phyloP scores from a whole-genome alignment of 2,888 invertebrate species.

The Platycheirus albimanus region DNA sequence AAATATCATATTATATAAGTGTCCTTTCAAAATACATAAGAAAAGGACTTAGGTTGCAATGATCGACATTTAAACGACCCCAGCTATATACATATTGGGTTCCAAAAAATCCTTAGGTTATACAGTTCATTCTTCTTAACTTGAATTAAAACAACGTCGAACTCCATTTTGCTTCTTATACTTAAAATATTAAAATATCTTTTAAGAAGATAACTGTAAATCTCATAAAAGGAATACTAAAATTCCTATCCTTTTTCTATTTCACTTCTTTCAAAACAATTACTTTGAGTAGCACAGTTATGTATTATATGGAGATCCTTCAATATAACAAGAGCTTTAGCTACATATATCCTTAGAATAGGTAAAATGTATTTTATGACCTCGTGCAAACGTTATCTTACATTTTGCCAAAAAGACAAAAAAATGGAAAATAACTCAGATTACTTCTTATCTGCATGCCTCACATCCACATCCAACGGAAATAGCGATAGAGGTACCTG shows the following conservation, averaged over 20 bases:
- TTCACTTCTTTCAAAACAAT: slow-evolving; percentile 31
- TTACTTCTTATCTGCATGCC: background rate
- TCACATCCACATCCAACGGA: background rate
- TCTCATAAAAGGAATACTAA: slow-evolving; percentile 14
- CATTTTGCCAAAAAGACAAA: background rate
- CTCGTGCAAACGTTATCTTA: slow-evolving; percentile 18
- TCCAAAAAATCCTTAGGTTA: too few relatives aligned
- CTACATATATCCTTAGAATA: background rate
- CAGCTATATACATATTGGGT: too few relatives aligned
- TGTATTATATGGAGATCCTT: background rate
- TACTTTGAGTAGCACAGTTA: slow-evolving; percentile 10
- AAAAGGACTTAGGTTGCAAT: too few relatives aligned
- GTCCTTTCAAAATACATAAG: too few relatives aligned
- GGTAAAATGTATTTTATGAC: slow-evolving; percentile 1
- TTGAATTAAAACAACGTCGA: background rate
- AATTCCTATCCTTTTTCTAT: slow-evolving; percentile 2
- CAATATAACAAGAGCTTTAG: background rate
- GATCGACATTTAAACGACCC: too few relatives aligned
- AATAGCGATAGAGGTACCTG: slow-evolving; percentile 1
- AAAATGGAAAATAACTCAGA: slow-evolving; percentile 3
- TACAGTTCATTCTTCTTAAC: too few relatives aligned
- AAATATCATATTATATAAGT: too few relatives aligned
- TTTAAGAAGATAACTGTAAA: background rate
- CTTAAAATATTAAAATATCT: background rate
- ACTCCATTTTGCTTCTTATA: background rate